Conservation (phyloP, 2,888 invertebrate species). For the Cremastinae sp. region DNA sequence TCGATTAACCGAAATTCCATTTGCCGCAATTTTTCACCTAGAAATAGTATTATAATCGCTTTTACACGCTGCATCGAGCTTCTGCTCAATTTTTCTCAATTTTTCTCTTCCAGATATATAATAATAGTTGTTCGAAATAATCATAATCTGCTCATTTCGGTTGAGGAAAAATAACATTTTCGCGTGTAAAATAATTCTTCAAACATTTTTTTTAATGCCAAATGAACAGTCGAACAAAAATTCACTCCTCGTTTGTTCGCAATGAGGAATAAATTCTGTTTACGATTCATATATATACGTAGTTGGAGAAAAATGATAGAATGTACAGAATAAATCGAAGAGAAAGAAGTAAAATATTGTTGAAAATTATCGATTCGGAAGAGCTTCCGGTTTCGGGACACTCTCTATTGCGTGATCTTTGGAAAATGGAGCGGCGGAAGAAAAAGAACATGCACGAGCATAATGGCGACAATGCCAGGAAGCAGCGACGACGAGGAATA, state of each 20-base stretch:
- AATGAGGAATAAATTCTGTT: constrained; percentile 24
- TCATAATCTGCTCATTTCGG: too few species aligned
- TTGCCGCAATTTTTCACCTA: constrained; percentile 38
- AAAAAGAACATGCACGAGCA: constrained; percentile 13
- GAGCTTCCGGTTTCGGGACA: constrained; percentile 65
- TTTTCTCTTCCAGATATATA: background rate
- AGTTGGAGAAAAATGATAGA: too few species aligned
- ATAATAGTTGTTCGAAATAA: background rate
- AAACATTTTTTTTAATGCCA: too few species aligned
- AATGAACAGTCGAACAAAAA: too few species aligned
- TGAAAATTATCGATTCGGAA: constrained; percentile 49
- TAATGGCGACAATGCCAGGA: constrained; percentile 38
- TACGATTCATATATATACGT: too few species aligned
- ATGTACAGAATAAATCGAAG: background rate
- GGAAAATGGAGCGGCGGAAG: background rate
- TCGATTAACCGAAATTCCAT: constrained; percentile 27
- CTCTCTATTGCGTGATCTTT: constrained; percentile 53
- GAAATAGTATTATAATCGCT: constrained; percentile 53
- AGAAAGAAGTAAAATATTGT: constrained; percentile 5
- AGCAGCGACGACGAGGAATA: constrained; percentile 19
- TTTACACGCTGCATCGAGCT: constrained; percentile 60
- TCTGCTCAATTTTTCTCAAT: constrained; percentile 23
- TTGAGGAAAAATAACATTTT: constrained; percentile 27
- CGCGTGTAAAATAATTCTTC: too few species aligned
- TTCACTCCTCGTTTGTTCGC: too few species aligned